A percentile compares a stretch with the other conserved stretches of the same genome.
Evolutionary conservation across 2,888 invertebrate species (phyloP).

Genomic region (Netelia virgata): DNA sequence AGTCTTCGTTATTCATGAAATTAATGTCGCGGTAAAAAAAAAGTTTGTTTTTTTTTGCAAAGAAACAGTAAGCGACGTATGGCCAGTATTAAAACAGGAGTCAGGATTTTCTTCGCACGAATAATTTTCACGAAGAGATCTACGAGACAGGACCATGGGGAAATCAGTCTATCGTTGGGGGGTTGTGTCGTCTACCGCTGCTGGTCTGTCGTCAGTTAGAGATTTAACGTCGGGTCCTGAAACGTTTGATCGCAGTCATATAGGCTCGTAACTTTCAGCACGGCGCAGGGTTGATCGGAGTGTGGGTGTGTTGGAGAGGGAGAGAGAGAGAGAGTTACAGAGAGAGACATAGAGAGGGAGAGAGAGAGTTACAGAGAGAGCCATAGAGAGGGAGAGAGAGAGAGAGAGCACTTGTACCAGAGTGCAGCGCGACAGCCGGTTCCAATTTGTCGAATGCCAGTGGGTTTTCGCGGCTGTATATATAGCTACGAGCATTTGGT

Average conservation of each 20-base stretch:
- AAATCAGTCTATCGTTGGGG: slow-evolving; percentile 20
- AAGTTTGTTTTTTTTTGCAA: too few species aligned
- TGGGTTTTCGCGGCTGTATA: slow-evolving; percentile 28
- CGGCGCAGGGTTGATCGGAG: not conserved
- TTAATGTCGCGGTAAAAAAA: too few species aligned
- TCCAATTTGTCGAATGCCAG: slow-evolving; percentile 57
- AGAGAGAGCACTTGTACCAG: slow-evolving; percentile 28
- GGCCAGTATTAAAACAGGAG: slow-evolving; percentile 16
- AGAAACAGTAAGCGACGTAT: not conserved
- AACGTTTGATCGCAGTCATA: slow-evolving; percentile 53
- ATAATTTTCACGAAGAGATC: slow-evolving; percentile 17
- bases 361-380: not conserved
- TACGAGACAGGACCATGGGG: slow-evolving; percentile 9
- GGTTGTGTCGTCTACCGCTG: not conserved
- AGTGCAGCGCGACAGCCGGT: slow-evolving; percentile 44
- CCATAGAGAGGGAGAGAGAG: not conserved
- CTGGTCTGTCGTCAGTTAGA: slow-evolving; percentile 39
- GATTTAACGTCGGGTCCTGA: slow-evolving; percentile 42
- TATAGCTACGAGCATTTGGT: slow-evolving; percentile 38
- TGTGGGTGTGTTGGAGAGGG: too few species aligned
- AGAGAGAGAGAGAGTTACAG: too few species aligned
- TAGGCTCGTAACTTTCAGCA: slow-evolving; percentile 43
- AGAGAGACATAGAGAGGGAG: not conserved
- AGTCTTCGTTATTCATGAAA: too few species aligned
- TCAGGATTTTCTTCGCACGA: not conserved